Conservation (phyloP, 2,113 vertebrate genomes). For the Columba janthina region DNA sequence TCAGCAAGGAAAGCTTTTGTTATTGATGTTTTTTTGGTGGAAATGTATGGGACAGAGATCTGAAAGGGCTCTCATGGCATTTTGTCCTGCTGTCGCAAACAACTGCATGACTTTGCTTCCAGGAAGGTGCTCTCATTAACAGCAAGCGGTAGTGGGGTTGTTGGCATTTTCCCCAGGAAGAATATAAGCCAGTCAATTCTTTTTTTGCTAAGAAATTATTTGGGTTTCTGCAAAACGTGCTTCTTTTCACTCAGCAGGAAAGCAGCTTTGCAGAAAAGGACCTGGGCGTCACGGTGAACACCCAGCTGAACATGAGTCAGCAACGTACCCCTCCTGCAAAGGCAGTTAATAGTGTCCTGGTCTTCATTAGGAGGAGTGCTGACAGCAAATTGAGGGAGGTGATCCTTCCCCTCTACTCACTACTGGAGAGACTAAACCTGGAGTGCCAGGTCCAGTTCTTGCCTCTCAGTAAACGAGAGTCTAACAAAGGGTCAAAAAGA, state of each 20-base stretch:
- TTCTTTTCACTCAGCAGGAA: neutral
- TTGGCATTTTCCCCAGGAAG: neutral
- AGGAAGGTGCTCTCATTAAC: neutral
- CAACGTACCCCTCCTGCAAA: no score
- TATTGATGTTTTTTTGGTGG: neutral
- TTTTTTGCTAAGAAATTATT: neutral
- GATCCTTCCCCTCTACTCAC: neutral
- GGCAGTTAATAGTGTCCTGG: no score
- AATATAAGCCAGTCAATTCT: rapidly evolving
- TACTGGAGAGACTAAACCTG: neutral
- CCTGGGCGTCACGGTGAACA: no score
- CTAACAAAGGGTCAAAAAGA: no score
- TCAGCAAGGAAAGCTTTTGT: neutral
- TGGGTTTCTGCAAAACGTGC: neutral
- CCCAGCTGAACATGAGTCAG: no score
- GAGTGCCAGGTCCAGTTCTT: rapidly evolving
- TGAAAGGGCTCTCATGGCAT: neutral
- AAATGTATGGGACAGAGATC: neutral
- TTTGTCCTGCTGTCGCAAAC: neutral
- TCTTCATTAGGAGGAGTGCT: neutral
- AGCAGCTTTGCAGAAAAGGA: no score
- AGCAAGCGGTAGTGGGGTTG: neutral
- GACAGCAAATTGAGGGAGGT: neutral
- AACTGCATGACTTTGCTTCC: neutral
- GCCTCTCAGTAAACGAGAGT: no score